phyloP scores from a whole-genome alignment of 2,113 vertebrate species.

The Mastomys natalensis region DNA sequence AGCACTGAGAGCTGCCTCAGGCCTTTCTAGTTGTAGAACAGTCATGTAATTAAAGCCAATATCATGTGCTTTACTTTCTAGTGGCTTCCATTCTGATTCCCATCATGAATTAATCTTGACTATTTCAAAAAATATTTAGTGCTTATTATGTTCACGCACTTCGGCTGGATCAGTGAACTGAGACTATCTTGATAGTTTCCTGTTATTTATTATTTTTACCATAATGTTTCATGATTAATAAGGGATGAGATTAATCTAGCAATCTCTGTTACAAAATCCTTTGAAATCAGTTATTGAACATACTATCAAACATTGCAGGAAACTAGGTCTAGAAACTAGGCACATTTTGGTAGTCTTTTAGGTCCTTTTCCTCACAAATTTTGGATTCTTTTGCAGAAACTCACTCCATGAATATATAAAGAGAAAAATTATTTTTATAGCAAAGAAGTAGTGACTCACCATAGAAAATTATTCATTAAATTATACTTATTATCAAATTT shows the following conservation, averaged over 20 bases:
- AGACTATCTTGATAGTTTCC: background rate
- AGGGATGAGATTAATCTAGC: background rate
- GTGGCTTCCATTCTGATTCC: slow-evolving; percentile 1
- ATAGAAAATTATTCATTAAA: slow-evolving; percentile 70
- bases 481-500: slow-evolving; percentile 69
- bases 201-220: slow-evolving; percentile 2
- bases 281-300: background rate
- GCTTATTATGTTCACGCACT: background rate
- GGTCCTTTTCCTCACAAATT: slow-evolving; percentile 31
- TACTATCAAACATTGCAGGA: slow-evolving; percentile 45
- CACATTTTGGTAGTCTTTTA: slow-evolving; percentile 8
- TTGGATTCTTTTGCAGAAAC: slow-evolving; percentile 57
- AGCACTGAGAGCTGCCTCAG: slow-evolving; percentile 11
- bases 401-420: background rate
- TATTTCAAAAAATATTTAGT: slow-evolving; percentile 1
- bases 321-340: background rate
- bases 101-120: background rate
- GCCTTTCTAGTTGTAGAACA: slow-evolving; percentile 5
- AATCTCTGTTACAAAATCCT: slow-evolving; percentile 28
- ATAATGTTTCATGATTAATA: slow-evolving; percentile 11
- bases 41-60: slow-evolving; percentile 17
- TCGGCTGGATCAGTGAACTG: slow-evolving; percentile 12
- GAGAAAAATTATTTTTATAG: slow-evolving; percentile 52
- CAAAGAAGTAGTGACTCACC: slow-evolving; percentile 69
- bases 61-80: background rate